Percentiles rank a stretch among this genome's conserved stretches.
Evolutionary conservation across 2,113 vertebrate species (phyloP).

Genomic region (Mobula hypostoma): DNA sequence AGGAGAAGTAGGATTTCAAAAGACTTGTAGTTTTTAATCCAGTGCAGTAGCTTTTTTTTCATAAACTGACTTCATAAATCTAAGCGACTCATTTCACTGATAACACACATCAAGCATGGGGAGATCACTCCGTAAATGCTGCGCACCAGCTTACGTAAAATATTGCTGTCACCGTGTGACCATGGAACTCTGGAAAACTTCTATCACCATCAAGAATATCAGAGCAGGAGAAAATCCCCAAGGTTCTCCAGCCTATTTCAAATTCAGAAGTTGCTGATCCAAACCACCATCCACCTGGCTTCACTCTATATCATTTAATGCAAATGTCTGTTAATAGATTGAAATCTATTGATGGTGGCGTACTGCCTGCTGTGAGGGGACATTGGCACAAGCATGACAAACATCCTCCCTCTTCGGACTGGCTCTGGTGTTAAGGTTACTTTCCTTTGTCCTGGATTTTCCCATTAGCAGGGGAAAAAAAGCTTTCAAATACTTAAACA

Average conservation of each 20-base stretch:
- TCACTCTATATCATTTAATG: not conserved
- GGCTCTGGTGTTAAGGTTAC: not conserved
- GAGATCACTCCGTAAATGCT: not conserved
- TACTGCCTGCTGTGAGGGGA: not conserved
- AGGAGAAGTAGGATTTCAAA: not conserved
- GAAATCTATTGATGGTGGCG: not conserved
- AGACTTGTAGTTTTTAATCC: not conserved
- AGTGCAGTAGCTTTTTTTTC: not conserved
- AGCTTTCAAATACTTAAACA: not conserved
- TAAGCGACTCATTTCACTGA: not conserved
- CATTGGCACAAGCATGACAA: too few species aligned
- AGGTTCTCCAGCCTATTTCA: not conserved
- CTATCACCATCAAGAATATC: not conserved
- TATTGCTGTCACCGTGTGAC: not conserved
- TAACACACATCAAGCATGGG: not conserved
- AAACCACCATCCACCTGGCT: not conserved
- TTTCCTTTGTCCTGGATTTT: not conserved
- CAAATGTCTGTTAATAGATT: not conserved
- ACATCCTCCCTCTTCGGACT: not conserved
- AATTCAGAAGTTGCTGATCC: not conserved
- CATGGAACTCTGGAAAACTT: not conserved
- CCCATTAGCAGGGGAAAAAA: not conserved
- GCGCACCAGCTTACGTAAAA: not conserved
- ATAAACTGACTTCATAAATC: not conserved
- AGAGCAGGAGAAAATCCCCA: not conserved